phyloP scores from a whole-genome alignment of 2,888 invertebrate genomes.

The Brenthis daphne region DNA sequence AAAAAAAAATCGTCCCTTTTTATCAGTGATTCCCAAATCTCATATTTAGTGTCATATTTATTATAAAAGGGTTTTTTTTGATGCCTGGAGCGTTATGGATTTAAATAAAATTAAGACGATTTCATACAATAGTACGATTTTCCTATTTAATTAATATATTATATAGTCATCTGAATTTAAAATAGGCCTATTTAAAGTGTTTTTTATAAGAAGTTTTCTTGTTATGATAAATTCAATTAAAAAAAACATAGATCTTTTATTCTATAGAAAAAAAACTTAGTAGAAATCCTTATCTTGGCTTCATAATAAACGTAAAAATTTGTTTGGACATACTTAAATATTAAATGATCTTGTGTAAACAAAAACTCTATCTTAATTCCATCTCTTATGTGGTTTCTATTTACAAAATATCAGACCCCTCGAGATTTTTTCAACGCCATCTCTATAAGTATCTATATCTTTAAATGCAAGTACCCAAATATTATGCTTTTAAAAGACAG shows the following conservation, averaged over 20 bases:
- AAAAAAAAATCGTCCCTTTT: neutral
- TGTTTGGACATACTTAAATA: neutral
- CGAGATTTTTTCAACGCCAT: conserved; percentile 2
- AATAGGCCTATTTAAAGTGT: no score
- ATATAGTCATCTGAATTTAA: no score
- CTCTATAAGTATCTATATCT: conserved; percentile 29
- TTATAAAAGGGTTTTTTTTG: no score
- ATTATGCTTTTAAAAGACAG: conserved; percentile 61
- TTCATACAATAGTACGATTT: no score
- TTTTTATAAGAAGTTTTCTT: no score
- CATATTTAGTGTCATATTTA: no score
- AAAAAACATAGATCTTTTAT: neutral
- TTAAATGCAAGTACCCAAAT: conserved; percentile 59
- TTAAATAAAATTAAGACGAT: no score
- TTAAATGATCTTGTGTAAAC: neutral
- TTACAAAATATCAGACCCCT: conserved; percentile 15
- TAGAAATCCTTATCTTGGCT: neutral
- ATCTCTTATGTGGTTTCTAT: conserved; percentile 21
- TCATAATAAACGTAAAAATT: neutral
- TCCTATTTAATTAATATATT: no score
- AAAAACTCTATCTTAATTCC: conserved; percentile 12
- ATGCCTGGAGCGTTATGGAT: no score
- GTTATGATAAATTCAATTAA: no score
- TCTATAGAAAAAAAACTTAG: no score
- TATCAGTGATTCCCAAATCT: neutral